Evolutionary conservation across 2,113 vertebrate species (phyloP).

Genomic region (Fukomys damarensis): DNA sequence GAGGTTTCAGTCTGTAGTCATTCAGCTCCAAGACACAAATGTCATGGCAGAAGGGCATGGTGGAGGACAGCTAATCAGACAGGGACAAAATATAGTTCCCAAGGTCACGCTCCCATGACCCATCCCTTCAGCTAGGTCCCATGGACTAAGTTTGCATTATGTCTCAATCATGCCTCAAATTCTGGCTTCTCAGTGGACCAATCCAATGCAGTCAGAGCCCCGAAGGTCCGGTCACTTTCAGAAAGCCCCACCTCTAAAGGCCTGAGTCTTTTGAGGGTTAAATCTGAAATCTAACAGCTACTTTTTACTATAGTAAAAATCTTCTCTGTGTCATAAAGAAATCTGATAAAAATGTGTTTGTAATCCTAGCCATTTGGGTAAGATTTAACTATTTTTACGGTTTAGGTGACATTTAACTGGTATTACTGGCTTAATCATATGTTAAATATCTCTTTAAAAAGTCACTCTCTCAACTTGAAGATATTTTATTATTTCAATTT

Average conservation of each 20-base stretch:
- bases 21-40: background rate
- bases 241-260: background rate
- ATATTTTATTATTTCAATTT: slow-evolving; percentile 73
- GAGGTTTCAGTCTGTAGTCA: background rate
- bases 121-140: no score
- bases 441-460: slow-evolving; percentile 39
- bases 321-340: background rate
- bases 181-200: background rate
- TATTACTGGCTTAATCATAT: slow-evolving; percentile 41
- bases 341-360: background rate
- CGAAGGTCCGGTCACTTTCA: no score
- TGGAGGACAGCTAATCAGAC: background rate
- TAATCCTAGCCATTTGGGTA: background rate
- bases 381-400: background rate
- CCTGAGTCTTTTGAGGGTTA: background rate
- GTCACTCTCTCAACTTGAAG: slow-evolving; percentile 38
- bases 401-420: background rate
- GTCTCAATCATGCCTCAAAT: background rate
- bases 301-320: background rate
- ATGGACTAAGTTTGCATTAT: background rate
- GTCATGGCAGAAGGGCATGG: background rate
- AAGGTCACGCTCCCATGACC: background rate
- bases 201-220: background rate
- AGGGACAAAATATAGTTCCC: background rate
- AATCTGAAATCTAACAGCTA: background rate